These are phyloP conservation scores for Pungitius pungitius DNA, from an alignment of 2,113 vertebrate species.

Conservation along the genomic window DNA sequence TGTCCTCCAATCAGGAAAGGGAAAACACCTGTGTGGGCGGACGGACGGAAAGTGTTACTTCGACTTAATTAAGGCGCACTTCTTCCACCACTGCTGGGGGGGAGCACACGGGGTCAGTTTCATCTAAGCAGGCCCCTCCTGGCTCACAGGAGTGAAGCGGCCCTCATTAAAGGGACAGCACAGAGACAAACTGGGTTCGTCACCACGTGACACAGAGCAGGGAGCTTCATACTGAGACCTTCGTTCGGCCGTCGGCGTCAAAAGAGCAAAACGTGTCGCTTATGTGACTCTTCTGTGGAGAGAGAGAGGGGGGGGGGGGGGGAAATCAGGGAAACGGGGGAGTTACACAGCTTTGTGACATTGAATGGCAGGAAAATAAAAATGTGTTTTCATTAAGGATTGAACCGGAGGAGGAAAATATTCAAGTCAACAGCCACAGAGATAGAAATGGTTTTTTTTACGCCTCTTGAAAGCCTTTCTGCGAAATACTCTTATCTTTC, in stretches of 20 bases:
- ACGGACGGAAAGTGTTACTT: background rate
- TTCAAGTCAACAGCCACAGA: background rate
- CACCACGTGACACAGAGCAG: constrained; percentile 43
- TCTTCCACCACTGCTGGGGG: constrained; percentile 1
- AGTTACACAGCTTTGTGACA: constrained; percentile 25
- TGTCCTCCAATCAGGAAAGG: background rate
- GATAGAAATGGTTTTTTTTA: constrained; percentile 14
- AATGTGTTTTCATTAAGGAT: background rate
- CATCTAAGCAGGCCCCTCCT: constrained; percentile 22
- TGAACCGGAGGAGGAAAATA: background rate
- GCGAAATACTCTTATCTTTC: constrained; percentile 13
- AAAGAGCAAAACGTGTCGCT: constrained; percentile 65
- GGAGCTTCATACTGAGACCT: constrained; percentile 65
- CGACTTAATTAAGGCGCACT: background rate
- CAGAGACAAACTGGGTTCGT: too few species aligned
- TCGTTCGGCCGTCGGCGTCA: constrained; percentile 65
- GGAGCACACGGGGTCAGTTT: constrained; percentile 1
- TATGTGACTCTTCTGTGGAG: constrained; percentile 71
- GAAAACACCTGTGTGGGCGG: background rate
- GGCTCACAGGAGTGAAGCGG: too few species aligned
- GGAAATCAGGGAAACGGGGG: constrained; percentile 9
- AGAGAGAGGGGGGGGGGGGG: constrained; percentile 17
- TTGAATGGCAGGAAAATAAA: background rate
- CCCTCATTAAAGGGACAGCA: too few species aligned
- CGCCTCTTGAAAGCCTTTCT: background rate